A percentile compares a stretch with the other conserved stretches of the same genome.
These are phyloP conservation scores for Atractosteus spatula DNA, from an alignment of 2,113 vertebrate species.

Conservation along the genomic window DNA sequence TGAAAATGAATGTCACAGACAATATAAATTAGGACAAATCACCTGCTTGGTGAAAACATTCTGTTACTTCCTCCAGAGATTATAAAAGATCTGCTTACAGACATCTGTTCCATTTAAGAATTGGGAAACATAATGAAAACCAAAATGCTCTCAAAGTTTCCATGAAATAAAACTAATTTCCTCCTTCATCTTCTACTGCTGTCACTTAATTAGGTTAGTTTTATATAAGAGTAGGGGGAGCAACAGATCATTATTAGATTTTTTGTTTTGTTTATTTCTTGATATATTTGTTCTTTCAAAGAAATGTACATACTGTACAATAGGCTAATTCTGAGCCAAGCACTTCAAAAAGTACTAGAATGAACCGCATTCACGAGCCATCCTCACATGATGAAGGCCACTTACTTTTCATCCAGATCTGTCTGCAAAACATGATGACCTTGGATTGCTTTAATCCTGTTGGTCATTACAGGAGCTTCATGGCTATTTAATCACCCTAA, in stretches of 20 bases:
- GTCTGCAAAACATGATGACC: too few species aligned
- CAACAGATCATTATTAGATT: slow-evolving; percentile 12
- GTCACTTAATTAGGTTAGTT: slow-evolving; percentile 33
- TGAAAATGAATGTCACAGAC: slow-evolving; percentile 38
- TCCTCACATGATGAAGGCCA: too few species aligned
- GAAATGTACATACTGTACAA: too few species aligned
- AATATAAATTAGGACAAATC: slow-evolving; percentile 43
- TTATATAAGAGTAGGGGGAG: slow-evolving; percentile 16
- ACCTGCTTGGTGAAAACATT: slow-evolving; percentile 26
- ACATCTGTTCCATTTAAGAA: slow-evolving; percentile 50
- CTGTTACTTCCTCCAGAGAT: slow-evolving; percentile 31
- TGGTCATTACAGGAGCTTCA: too few species aligned
- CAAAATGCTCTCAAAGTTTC: slow-evolving; percentile 14
- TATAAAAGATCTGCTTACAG: slow-evolving; percentile 38
- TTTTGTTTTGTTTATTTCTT: slow-evolving; percentile 14
- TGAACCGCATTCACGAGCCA: too few species aligned
- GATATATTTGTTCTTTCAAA: not conserved
- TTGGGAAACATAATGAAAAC: slow-evolving; percentile 45
- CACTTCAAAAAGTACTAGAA: too few species aligned
- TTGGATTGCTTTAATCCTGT: too few species aligned
- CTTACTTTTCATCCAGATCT: too few species aligned
- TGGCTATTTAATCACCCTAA: too few species aligned
- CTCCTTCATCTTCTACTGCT: not conserved
- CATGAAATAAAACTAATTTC: slow-evolving; percentile 28
- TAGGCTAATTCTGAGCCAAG: too few species aligned